Conservation (phyloP, 53 echinoderm and acorn worm genomes). For the Crossaster papposus region DNA sequence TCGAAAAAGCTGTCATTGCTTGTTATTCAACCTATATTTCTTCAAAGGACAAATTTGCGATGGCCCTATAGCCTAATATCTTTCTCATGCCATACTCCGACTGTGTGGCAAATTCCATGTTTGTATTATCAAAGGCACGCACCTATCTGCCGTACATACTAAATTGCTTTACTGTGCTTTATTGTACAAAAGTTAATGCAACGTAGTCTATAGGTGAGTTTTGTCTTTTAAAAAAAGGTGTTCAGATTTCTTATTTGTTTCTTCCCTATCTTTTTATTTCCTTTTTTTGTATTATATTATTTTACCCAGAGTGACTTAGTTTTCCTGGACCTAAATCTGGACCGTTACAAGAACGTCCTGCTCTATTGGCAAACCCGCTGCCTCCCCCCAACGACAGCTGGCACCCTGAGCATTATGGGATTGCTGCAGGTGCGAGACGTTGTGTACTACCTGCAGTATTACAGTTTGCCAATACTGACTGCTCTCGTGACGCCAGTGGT, state of each 20-base stretch:
- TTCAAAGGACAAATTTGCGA: no score
- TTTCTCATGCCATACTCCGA: no score
- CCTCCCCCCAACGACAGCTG: conserved; percentile 73
- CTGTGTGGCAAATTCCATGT: no score
- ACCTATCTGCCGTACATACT: no score
- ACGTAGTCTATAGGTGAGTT: background rate
- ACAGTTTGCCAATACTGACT: conserved; percentile 80
- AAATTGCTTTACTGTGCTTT: no score
- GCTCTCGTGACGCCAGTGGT: conserved; percentile 79
- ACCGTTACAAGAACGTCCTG: conserved; percentile 69
- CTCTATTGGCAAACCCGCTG: conserved; percentile 76
- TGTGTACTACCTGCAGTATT: conserved; percentile 80
- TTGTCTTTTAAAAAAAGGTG: background rate
- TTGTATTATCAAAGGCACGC: no score
- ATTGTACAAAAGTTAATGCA: no score
- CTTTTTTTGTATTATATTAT: background rate
- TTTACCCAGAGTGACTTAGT: conserved; percentile 69
- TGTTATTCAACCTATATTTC: no score
- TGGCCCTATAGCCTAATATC: no score
- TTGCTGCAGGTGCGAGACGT: conserved; percentile 73
- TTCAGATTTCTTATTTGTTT: background rate
- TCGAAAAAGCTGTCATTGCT: no score
- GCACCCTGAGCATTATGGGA: conserved; percentile 77
- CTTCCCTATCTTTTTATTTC: background rate
- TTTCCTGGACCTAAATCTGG: conserved; percentile 67